These are phyloP conservation scores for Hetaerina titia DNA, from an alignment of 2,888 invertebrate genomes.

Conservation along the genomic window DNA sequence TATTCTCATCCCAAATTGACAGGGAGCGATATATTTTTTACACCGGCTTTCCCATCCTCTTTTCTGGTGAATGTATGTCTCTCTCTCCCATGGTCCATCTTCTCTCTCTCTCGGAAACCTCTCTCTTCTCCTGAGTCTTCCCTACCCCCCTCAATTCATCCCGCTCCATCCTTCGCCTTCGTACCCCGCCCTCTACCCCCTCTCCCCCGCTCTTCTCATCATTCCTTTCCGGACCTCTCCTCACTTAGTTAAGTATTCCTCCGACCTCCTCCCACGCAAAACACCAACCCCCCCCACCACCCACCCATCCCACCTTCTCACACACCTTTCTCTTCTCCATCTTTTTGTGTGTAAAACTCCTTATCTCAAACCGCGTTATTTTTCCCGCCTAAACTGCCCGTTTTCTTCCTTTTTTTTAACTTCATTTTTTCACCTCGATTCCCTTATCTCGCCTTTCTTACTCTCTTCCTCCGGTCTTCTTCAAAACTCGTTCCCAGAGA, in stretches of 20 bases:
- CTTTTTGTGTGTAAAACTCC: constrained; percentile 20
- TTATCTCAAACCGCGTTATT: constrained; percentile 43
- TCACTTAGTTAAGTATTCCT: constrained; percentile 23
- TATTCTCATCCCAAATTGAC: neutral
- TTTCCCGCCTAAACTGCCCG: constrained; percentile 51
- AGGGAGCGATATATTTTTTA: neutral
- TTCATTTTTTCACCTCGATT: neutral
- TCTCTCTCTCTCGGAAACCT: neutral
- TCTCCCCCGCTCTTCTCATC: neutral
- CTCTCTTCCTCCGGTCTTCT: constrained; percentile 46
- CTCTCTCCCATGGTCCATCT: neutral
- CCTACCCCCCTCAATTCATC: too few species aligned
- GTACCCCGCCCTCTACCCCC: neutral
- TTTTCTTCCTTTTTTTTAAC: constrained; percentile 25
- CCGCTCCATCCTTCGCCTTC: neutral
- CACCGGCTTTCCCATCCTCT: too few species aligned
- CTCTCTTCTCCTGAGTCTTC: neutral
- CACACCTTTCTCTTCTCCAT: constrained; percentile 43
- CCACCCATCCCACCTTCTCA: neutral
- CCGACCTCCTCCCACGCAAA: neutral
- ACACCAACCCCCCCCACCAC: too few species aligned
- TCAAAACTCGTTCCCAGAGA: neutral
- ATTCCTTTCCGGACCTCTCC: neutral
- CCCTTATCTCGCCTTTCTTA: constrained; percentile 22
- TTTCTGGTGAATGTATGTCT: neutral